A percentile compares a stretch with the other conserved stretches of the same genome.
Evolutionary conservation across 2,888 invertebrate species (phyloP).

Genomic region (Cephonodes hylas): DNA sequence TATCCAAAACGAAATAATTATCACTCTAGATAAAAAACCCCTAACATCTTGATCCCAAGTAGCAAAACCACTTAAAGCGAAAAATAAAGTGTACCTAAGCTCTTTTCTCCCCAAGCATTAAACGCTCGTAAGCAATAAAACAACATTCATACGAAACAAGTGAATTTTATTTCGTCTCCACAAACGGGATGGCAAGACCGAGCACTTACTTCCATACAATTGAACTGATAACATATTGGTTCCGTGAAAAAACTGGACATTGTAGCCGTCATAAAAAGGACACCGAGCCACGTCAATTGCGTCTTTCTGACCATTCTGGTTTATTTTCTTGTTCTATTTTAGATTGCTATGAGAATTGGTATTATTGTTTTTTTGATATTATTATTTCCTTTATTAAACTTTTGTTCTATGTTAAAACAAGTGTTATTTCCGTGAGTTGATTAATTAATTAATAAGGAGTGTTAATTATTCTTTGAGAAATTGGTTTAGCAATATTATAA

Average conservation of each 20-base stretch:
- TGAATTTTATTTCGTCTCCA: constrained; percentile 33
- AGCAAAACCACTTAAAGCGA: neutral
- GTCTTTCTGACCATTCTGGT: constrained; percentile 30
- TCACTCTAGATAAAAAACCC: no score
- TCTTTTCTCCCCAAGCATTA: neutral
- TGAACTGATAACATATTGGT: constrained; percentile 60
- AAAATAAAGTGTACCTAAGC: neutral
- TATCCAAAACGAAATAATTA: no score
- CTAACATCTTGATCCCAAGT: neutral
- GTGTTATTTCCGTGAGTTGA: no score
- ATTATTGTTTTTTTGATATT: no score
- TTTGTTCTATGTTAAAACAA: no score
- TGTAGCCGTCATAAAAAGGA: constrained; percentile 41
- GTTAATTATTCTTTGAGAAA: no score
- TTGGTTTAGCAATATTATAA: no score
- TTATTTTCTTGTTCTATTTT: no score
- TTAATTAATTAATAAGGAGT: no score
- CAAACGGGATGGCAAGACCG: constrained; percentile 39
- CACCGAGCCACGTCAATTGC: neutral
- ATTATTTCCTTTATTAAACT: no score
- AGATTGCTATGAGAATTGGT: no score
- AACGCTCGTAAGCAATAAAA: constrained; percentile 26
- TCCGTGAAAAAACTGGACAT: constrained; percentile 55
- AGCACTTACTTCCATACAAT: constrained; percentile 68
- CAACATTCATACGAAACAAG: constrained; percentile 21